These are phyloP conservation scores for Atherinosoma microstoma DNA, from an alignment of 2,797 vertebrate genomes.

Conservation along the genomic window DNA sequence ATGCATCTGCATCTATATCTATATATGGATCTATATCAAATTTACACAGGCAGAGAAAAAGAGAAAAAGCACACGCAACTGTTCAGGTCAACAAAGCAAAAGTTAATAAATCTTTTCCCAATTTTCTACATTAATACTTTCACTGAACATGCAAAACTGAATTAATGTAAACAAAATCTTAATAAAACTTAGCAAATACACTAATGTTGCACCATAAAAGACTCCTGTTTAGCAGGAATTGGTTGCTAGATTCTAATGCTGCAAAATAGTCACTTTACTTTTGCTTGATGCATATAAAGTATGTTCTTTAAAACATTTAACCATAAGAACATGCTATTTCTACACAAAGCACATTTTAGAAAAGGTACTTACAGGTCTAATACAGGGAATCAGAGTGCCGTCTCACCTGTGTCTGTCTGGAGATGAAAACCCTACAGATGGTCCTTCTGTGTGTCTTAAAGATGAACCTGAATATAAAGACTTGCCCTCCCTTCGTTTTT, in stretches of 20 bases:
- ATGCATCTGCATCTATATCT: too few species aligned
- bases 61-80: not conserved
- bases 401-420: constrained; percentile 42
- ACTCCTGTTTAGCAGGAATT: not conserved
- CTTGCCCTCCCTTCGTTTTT: not conserved
- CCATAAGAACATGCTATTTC: not conserved
- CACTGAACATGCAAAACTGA: not conserved
- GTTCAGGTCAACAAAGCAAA: not conserved
- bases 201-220: not conserved
- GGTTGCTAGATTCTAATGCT: not conserved
- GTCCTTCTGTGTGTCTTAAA: constrained; percentile 21
- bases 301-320: not conserved
- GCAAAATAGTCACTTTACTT: not conserved
- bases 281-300: too few species aligned
- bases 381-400: not conserved
- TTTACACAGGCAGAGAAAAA: not conserved
- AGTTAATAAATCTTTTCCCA: not conserved
- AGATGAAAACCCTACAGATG: constrained; percentile 16
- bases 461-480: not conserved
- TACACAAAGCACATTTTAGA: not conserved
- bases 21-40: not conserved
- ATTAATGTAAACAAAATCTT: not conserved
- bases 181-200: not conserved
- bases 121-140: not conserved
- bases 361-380: not conserved